Conservation (phyloP, 1,140 invertebrate species). For the Grapholita molesta region DNA sequence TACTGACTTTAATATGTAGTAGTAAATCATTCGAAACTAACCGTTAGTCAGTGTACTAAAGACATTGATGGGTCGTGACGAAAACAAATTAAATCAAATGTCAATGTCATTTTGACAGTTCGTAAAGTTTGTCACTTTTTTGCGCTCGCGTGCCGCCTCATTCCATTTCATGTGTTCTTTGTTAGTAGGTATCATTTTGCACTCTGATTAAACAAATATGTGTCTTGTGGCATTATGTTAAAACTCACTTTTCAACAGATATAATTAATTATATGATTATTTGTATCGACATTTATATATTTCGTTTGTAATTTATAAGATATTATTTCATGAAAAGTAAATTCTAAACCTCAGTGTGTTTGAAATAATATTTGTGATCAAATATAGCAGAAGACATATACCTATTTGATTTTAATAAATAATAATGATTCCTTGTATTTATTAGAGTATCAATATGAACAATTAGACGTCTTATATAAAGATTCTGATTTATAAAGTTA, state of each 20-base stretch:
- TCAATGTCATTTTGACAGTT: not conserved
- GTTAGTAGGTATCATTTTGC: slow-evolving; percentile 26
- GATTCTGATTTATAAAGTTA: not conserved
- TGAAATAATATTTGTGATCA: not conserved
- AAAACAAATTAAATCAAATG: not conserved
- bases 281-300: not conserved
- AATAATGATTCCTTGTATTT: not conserved
- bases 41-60: not conserved
- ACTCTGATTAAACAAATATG: not conserved
- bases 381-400: not conserved
- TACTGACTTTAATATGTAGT: not conserved
- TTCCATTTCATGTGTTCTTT: slow-evolving; percentile 48
- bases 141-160: slow-evolving; percentile 29
- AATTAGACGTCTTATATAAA: too few relatives aligned
- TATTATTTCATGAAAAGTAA: not conserved
- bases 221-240: not conserved
- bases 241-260: not conserved
- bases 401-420: not conserved
- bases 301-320: not conserved
- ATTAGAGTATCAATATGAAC: not conserved
- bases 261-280: not conserved
- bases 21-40: not conserved
- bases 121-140: not conserved
- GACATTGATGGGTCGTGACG: not conserved
- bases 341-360: not conserved